These are phyloP conservation scores for Orussus abietinus DNA, from an alignment of 1,140 invertebrate species.

Conservation along the genomic window DNA sequence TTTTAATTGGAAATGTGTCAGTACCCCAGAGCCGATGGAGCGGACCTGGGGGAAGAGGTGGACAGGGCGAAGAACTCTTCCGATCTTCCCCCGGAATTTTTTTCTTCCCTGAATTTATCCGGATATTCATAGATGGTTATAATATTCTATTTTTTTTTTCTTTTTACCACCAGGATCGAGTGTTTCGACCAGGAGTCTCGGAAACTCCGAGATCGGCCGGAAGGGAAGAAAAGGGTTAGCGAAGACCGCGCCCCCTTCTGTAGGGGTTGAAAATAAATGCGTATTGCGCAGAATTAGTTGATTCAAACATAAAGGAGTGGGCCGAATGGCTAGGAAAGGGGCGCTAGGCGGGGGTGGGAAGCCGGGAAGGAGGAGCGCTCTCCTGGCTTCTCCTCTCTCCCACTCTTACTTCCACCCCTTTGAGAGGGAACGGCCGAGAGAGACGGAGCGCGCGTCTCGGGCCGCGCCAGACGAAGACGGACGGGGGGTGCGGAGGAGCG, in stretches of 20 bases:
- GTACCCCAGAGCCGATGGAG: slow-evolving; percentile 13
- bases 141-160: no score
- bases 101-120: no score
- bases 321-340: slow-evolving; percentile 29
- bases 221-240: slow-evolving; percentile 48
- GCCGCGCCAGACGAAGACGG: slow-evolving; percentile 19
- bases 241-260: no score
- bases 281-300: slow-evolving; percentile 54
- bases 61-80: not conserved
- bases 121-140: no score
- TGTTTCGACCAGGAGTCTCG: no score
- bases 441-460: slow-evolving; percentile 10
- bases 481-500: slow-evolving; percentile 21
- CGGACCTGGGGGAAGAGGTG: slow-evolving; percentile 18
- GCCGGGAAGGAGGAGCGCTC: slow-evolving; percentile 13
- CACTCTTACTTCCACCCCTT: slow-evolving; percentile 25
- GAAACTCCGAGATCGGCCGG: no score
- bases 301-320: slow-evolving; percentile 53
- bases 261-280: slow-evolving; percentile 51
- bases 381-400: no score
- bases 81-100: no score
- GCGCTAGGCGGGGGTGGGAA: slow-evolving; percentile 23
- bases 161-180: no score
- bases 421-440: slow-evolving; percentile 5
- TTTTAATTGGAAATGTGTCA: no score